These are phyloP conservation scores for Linyphia triangularis DNA, from an alignment of 2,888 invertebrate species.

Conservation along the genomic window DNA sequence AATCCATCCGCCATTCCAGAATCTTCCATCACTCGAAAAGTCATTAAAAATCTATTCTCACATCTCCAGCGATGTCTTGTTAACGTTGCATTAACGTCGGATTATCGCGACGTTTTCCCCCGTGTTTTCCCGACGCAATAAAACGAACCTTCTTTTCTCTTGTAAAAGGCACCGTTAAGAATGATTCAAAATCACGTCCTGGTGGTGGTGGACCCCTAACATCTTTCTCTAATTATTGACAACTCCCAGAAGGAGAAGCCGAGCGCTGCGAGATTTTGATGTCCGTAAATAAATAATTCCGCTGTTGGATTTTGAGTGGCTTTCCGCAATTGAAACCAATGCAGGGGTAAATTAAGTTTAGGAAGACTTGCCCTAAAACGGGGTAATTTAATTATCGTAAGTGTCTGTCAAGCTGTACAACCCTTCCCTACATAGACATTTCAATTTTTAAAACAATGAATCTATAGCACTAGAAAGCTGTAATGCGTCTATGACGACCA, in stretches of 20 bases:
- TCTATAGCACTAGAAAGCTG: too few species aligned
- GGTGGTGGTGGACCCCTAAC: neutral
- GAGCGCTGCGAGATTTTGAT: too few species aligned
- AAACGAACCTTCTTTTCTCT: neutral
- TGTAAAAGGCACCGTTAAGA: neutral
- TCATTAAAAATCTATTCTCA: neutral
- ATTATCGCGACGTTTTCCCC: neutral
- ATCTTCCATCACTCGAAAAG: neutral
- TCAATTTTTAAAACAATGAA: too few species aligned
- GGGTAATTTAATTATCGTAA: neutral
- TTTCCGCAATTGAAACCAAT: neutral
- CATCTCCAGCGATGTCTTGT: neutral
- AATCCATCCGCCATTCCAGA: neutral
- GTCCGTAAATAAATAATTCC: neutral
- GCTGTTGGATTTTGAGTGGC: neutral
- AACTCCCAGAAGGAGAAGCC: neutral
- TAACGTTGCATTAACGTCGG: neutral
- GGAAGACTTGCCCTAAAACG: neutral
- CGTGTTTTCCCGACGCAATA: neutral
- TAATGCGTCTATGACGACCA: too few species aligned
- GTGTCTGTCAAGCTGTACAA: neutral
- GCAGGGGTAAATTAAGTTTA: neutral
- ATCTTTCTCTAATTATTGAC: neutral
- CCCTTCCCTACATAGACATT: too few species aligned
- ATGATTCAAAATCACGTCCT: neutral